phyloP scores from a whole-genome alignment of 2,113 vertebrate genomes.

The Pica pica region DNA sequence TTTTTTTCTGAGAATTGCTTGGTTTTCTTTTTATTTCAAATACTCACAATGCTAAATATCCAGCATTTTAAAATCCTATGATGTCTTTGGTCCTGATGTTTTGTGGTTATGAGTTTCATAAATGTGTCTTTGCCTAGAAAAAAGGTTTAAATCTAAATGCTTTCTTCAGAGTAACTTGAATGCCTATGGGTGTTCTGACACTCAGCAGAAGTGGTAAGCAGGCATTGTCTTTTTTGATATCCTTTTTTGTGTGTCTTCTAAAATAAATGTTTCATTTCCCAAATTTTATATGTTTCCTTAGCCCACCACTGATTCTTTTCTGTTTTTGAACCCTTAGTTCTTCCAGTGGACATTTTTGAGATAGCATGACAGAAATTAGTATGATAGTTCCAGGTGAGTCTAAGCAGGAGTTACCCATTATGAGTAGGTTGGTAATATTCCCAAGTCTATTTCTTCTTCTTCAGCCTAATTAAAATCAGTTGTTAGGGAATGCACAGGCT shows the following conservation, averaged over 20 bases:
- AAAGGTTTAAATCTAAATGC: background rate
- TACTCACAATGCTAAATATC: background rate
- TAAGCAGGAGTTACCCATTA: background rate
- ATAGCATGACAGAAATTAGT: background rate
- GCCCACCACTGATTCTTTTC: background rate
- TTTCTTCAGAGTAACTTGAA: background rate
- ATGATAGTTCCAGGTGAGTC: background rate
- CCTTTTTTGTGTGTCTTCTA: background rate
- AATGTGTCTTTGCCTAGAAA: background rate
- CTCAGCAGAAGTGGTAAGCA: background rate
- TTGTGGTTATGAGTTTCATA: background rate
- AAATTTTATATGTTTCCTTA: background rate
- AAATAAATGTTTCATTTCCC: background rate
- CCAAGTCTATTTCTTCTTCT: background rate
- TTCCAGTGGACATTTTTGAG: background rate
- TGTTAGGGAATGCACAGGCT: background rate
- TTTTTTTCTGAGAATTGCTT: background rate
- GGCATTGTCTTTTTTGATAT: background rate
- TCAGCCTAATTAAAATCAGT: background rate
- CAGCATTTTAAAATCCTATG: background rate
- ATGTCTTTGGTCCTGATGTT: background rate
- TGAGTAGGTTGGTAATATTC: background rate
- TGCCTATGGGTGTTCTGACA: background rate
- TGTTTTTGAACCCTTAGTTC: background rate
- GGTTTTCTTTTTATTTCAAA: background rate